Conservation (phyloP, 2,797 vertebrate genomes). For the Crocidura indochinensis region DNA sequence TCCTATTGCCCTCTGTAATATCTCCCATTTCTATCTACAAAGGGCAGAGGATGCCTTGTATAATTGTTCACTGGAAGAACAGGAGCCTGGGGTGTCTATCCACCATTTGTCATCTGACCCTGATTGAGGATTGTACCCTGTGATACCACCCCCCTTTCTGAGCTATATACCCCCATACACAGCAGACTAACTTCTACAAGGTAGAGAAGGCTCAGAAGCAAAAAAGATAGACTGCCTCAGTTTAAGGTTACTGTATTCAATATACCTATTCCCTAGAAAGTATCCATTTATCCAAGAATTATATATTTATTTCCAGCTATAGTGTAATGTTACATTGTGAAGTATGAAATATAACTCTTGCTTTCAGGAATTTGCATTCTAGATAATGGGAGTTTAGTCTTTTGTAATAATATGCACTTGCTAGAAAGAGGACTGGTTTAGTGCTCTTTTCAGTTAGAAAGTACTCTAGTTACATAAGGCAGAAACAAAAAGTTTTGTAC, state of each 20-base stretch:
- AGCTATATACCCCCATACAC: neutral
- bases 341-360: neutral
- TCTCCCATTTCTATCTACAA: neutral
- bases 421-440: constrained; percentile 22
- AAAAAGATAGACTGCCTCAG: neutral
- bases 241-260: neutral
- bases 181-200: neutral
- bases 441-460: neutral
- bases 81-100: neutral
- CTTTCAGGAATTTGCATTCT: constrained; percentile 59
- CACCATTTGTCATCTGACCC: neutral
- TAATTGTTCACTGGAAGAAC: constrained; percentile 13
- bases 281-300: constrained; percentile 23
- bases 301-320: constrained; percentile 43
- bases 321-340: neutral
- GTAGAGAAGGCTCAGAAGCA: neutral
- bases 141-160: constrained; percentile 13
- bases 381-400: constrained; percentile 38
- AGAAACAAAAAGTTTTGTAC: neutral
- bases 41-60: neutral
- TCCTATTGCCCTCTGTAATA: neutral
- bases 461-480: constrained; percentile 34
- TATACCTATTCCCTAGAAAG: neutral
- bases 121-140: neutral
- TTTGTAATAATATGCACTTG: constrained; percentile 47